Conservation (phyloP, 2,888 invertebrate species). For the Monoplex corrugatus region DNA sequence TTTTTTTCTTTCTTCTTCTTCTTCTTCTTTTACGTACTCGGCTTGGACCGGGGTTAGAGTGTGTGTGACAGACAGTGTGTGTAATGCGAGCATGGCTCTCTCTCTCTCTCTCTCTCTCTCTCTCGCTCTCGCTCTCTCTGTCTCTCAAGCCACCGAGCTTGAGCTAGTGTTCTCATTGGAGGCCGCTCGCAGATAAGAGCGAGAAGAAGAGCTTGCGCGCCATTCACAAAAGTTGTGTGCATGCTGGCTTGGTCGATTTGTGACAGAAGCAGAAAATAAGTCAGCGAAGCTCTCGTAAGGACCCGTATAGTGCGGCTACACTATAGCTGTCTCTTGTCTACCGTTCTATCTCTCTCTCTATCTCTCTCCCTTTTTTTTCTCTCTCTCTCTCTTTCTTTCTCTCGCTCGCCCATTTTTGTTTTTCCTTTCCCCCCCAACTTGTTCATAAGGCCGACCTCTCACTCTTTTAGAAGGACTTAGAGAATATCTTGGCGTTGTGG, state of each 20-base stretch:
- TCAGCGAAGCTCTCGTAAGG: not conserved
- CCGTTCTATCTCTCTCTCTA: not conserved
- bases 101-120: not conserved
- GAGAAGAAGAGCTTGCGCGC: not conserved
- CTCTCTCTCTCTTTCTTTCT: not conserved
- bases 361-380: constrained; percentile 5
- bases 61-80: constrained; percentile 13
- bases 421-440: not conserved
- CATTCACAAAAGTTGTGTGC: constrained; percentile 26
- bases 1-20: too few relatives aligned
- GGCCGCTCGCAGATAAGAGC: constrained; percentile 8
- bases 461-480: not conserved
- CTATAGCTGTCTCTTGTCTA: not conserved
- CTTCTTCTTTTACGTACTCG: not conserved
- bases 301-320: not conserved
- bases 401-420: not conserved
- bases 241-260: not conserved
- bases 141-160: not conserved
- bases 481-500: not conserved
- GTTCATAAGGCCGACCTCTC: not conserved
- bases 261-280: not conserved
- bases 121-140: not conserved
- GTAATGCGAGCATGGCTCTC: not conserved
- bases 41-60: not conserved
- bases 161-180: not conserved